These are phyloP conservation scores for Bursaphelenchus okinawaensis DNA, from an alignment of 2,888 invertebrate genomes.

Conservation along the genomic window DNA sequence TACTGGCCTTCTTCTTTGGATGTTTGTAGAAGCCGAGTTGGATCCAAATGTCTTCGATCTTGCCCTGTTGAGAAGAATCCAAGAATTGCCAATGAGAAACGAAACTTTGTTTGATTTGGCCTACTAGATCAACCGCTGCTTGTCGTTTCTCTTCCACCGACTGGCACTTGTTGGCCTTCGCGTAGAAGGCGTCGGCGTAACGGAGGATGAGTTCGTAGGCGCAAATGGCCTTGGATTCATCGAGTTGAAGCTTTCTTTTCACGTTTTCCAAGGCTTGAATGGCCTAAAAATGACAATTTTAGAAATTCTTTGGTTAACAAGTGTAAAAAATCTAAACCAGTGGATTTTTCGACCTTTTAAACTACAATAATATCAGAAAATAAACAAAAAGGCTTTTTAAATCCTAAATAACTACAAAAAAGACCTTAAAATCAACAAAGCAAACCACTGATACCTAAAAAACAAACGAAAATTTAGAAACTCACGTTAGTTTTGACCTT, in stretches of 20 bases:
- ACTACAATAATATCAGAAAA: neutral
- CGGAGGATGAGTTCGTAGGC: constrained; percentile 41
- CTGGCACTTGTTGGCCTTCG: constrained; percentile 10
- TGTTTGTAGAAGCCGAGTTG: constrained; percentile 48
- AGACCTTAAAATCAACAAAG: neutral
- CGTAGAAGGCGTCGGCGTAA: constrained; percentile 28
- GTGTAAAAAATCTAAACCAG: neutral
- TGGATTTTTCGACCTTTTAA: neutral
- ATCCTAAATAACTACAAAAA: no score
- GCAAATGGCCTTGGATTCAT: constrained; percentile 52
- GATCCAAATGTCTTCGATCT: constrained; percentile 49
- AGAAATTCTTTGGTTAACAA: no score
- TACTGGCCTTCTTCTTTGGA: constrained; percentile 36
- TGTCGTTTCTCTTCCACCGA: constrained; percentile 34
- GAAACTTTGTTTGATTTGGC: constrained; percentile 45
- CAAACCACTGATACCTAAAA: neutral
- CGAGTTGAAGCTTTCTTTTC: constrained; percentile 40
- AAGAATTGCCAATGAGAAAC: constrained; percentile 43
- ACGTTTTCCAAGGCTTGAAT: constrained; percentile 41
- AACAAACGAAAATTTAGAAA: neutral
- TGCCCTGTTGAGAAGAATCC: constrained; percentile 46
- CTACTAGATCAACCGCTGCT: constrained; percentile 44
- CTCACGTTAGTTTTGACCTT: constrained; percentile 41
- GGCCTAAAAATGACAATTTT: constrained; percentile 28
- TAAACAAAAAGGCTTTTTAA: no score